Percentiles rank a stretch among this genome's conserved stretches.
Conservation (phyloP, 2,113 vertebrate genomes). For the Oxyruncus cristatus region DNA sequence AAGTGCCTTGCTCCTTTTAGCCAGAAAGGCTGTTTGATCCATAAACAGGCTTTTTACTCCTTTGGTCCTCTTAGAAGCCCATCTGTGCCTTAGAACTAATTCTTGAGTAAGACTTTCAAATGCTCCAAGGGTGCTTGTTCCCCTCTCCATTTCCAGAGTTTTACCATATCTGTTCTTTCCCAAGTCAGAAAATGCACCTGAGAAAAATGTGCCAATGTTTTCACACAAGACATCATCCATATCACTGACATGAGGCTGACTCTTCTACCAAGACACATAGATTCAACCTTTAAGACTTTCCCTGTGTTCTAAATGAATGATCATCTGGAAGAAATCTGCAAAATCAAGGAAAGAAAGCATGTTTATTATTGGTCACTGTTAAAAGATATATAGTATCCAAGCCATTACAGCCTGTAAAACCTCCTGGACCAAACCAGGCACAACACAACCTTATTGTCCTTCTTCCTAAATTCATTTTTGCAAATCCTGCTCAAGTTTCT, state of each 20-base stretch:
- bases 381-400: background rate
- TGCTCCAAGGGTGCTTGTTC: background rate
- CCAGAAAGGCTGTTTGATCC: slow-evolving; percentile 46
- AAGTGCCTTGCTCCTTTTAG: background rate
- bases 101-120: slow-evolving; percentile 33
- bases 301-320: background rate
- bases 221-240: fast-evolving
- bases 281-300: background rate
- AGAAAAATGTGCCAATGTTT: background rate
- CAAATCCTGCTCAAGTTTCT: background rate
- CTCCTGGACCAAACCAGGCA: background rate
- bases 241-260: background rate
- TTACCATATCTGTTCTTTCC: background rate
- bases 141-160: background rate
- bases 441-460: background rate
- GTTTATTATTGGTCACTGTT: background rate
- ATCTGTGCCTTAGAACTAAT: slow-evolving; percentile 20
- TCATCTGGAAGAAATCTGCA: background rate
- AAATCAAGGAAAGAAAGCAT: background rate
- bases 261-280: background rate
- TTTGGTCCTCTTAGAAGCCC: slow-evolving; percentile 19
- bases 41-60: background rate
- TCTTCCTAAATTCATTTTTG: background rate
- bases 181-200: background rate
- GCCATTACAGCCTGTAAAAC: background rate